Conservation (phyloP, 2,888 invertebrate genomes). For the Bombylius major region DNA sequence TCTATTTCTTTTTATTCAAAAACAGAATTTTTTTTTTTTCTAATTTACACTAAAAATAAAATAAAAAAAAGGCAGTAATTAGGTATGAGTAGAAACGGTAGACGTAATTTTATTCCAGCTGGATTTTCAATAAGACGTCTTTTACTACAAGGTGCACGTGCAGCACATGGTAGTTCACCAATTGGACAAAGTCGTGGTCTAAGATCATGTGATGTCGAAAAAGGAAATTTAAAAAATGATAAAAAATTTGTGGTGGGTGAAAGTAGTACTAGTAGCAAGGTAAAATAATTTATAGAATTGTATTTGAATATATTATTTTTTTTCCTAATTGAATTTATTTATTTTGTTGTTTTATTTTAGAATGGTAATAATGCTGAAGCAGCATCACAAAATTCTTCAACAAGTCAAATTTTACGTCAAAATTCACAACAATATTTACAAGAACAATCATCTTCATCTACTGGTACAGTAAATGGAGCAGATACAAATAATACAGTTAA, state of each 20-base stretch:
- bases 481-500: not conserved
- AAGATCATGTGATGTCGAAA: constrained; percentile 21
- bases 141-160: constrained; percentile 18
- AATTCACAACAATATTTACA: constrained; percentile 5
- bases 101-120: constrained; percentile 14
- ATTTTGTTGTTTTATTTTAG: not conserved
- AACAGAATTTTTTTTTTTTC: too few species aligned
- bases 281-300: not conserved
- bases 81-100: constrained; percentile 16
- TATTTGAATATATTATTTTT: not conserved
- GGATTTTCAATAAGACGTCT: constrained; percentile 21
- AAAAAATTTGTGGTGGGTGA: constrained; percentile 14
- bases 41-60: too few species aligned
- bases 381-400: constrained; percentile 18
- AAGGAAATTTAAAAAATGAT: constrained; percentile 15
- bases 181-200: constrained; percentile 10
- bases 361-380: constrained; percentile 15
- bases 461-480: not conserved
- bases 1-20: too few species aligned
- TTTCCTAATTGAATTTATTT: not conserved
- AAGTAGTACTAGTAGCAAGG: constrained; percentile 15
- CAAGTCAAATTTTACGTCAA: constrained; percentile 7
- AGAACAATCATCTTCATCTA: constrained; percentile 2
- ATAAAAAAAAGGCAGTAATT: not conserved
- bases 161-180: constrained; percentile 19